Conservation (phyloP, 2,888 invertebrate species). For the Didymodactylos carnosus region DNA sequence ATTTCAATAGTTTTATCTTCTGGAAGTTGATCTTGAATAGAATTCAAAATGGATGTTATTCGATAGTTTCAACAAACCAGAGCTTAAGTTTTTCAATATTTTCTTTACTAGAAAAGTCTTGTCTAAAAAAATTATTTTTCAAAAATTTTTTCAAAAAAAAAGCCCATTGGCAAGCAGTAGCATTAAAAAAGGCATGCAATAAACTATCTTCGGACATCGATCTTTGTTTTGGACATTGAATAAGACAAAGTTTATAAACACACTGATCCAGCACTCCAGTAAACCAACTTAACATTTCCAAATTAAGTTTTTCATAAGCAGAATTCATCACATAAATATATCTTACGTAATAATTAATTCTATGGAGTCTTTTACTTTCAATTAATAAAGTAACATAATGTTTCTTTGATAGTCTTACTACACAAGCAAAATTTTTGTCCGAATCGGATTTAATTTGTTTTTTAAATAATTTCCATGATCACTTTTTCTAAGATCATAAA, state of each 20-base stretch:
- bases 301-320: not conserved
- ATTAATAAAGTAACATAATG: not conserved
- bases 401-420: not conserved
- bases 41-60: not conserved
- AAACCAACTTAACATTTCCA: not conserved
- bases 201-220: not conserved
- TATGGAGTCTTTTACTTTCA: not conserved
- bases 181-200: not conserved
- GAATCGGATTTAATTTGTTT: not conserved
- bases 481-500: not conserved
- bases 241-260: not conserved
- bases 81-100: not conserved
- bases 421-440: not conserved
- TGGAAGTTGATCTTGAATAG: not conserved
- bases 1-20: not conserved
- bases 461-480: not conserved
- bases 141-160: not conserved
- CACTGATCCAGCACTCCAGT: not conserved
- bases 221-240: not conserved
- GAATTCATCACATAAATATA: not conserved
- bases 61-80: not conserved
- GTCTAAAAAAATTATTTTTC: not conserved
- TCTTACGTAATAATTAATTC: not conserved
- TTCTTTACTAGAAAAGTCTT: not conserved
- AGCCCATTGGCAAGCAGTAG: not conserved